phyloP scores from a whole-genome alignment of 2,113 vertebrate species.

The Malurus alboscapulatus region DNA sequence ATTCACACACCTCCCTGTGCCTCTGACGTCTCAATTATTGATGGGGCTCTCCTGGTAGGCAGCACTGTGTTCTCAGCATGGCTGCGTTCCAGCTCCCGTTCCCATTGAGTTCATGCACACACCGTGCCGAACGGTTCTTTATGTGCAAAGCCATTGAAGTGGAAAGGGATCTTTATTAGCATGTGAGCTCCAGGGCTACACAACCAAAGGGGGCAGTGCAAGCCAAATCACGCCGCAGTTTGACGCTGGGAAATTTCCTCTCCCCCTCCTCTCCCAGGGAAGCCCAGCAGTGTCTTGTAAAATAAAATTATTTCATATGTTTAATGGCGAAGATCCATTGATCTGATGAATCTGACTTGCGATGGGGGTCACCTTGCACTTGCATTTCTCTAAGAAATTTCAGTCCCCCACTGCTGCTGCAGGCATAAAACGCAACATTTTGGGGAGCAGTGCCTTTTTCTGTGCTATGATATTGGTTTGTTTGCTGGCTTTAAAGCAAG shows the following conservation, averaged over 20 bases:
- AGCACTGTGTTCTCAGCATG: slow-evolving; percentile 36
- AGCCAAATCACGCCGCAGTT: background rate
- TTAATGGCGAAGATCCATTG: background rate
- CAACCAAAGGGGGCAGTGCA: background rate
- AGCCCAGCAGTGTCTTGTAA: slow-evolving; percentile 2
- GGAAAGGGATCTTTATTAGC: slow-evolving; percentile 39
- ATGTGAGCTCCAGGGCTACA: background rate
- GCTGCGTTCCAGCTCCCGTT: slow-evolving; percentile 41
- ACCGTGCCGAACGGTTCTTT: background rate
- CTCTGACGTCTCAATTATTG: slow-evolving; percentile 47
- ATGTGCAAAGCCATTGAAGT: slow-evolving; percentile 32
- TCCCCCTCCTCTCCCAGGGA: background rate
- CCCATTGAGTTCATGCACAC: slow-evolving; percentile 6
- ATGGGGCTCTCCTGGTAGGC: slow-evolving; percentile 42
- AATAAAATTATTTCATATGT: background rate
- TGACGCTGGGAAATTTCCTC: background rate
- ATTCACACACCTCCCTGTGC: slow-evolving; percentile 4
- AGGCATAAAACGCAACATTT: background rate
- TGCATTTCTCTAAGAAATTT: background rate
- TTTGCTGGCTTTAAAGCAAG: background rate
- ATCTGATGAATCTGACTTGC: background rate
- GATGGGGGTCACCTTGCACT: background rate
- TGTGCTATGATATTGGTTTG: background rate
- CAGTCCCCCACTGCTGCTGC: background rate
- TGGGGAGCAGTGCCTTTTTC: background rate